Evolutionary conservation across 2,113 vertebrate genomes (phyloP).

Genomic region (Ictidomys tridecemlineatus): DNA sequence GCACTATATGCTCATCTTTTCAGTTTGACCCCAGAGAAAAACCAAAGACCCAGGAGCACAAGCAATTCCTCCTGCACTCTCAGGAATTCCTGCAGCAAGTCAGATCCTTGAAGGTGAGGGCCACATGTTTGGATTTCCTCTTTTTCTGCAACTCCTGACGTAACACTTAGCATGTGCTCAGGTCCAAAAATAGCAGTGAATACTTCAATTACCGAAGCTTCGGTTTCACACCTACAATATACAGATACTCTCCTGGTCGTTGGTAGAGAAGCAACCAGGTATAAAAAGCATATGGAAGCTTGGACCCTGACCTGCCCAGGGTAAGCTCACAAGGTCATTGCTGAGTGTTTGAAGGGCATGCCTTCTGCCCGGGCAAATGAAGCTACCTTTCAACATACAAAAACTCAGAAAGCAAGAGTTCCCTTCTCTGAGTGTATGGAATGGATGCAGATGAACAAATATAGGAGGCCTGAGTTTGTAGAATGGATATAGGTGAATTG

Average conservation of each 20-base stretch:
- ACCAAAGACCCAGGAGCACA: not conserved
- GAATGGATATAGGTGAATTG: no score
- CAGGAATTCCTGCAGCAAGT: not conserved
- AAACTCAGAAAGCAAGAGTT: no score
- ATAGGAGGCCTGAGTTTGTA: no score
- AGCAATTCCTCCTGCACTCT: not conserved
- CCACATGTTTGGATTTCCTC: not conserved
- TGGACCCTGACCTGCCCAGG: accelerated
- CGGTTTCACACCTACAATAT: not conserved
- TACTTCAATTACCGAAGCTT: not conserved
- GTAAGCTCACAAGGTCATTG: not conserved
- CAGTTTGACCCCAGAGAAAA: not conserved
- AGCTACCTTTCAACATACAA: not conserved
- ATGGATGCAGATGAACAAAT: no score
- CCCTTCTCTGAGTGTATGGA: no score
- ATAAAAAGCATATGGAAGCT: not conserved
- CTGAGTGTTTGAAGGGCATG: not conserved
- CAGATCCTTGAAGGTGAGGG: not conserved
- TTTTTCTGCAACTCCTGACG: not conserved
- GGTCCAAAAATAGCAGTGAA: not conserved
- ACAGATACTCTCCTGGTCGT: not conserved
- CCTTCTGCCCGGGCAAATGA: not conserved
- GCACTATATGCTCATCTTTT: accelerated
- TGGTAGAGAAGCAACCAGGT: not conserved
- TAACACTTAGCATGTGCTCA: not conserved